Conservation (phyloP, 2,797 vertebrate genomes). For the Notolabrus celidotus region DNA sequence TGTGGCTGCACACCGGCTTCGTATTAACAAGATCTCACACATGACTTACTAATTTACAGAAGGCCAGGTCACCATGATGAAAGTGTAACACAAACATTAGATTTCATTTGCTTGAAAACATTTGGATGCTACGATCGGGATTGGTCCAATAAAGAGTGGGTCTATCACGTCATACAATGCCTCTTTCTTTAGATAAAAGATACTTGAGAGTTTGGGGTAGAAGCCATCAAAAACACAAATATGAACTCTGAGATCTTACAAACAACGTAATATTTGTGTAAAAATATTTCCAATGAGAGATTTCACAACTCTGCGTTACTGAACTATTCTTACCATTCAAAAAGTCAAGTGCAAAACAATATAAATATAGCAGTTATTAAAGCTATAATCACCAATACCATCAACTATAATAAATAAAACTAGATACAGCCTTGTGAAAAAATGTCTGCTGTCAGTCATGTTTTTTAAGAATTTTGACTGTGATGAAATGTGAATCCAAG, state of each 20-base stretch:
- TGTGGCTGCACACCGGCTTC: slow-evolving; percentile 63
- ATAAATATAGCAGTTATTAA: background rate
- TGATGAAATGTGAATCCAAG: background rate
- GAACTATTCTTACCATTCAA: background rate
- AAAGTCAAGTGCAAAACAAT: too few relatives aligned
- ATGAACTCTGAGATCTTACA: background rate
- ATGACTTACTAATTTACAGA: slow-evolving; percentile 76
- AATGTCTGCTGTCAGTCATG: background rate
- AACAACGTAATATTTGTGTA: slow-evolving; percentile 4
- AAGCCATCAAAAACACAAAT: slow-evolving; percentile 15
- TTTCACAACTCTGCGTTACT: too few relatives aligned
- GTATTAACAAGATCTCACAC: slow-evolving; percentile 78
- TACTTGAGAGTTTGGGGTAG: slow-evolving; percentile 22
- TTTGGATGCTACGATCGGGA: slow-evolving; percentile 58
- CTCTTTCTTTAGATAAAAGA: slow-evolving; percentile 41
- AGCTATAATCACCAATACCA: background rate
- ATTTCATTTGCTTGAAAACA: slow-evolving; percentile 66
- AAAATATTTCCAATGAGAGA: too few relatives aligned
- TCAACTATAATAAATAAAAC: background rate
- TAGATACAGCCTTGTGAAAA: background rate
- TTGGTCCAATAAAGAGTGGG: slow-evolving; percentile 70
- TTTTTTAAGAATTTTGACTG: background rate
- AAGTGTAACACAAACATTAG: slow-evolving; percentile 45
- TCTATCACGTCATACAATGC: slow-evolving; percentile 60
- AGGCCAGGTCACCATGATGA: slow-evolving; percentile 67